Evolutionary conservation across 2,113 vertebrate species (phyloP).

Genomic region (Lagopus leucura): DNA sequence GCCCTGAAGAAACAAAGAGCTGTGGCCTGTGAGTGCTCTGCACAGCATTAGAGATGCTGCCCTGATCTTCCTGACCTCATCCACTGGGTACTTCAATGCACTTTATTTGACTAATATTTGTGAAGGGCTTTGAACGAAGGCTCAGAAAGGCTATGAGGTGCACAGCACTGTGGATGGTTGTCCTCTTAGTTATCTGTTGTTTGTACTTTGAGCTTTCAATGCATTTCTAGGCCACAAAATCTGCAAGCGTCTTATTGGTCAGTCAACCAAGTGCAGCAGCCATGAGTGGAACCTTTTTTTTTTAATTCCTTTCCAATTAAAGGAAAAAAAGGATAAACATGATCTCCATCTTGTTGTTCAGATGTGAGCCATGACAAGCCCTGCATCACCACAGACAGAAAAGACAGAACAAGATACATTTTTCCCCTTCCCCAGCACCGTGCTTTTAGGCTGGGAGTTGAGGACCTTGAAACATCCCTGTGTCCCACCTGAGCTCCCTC

Average conservation of each 20-base stretch:
- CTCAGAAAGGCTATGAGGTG: rapidly evolving
- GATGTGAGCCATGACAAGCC: not conserved
- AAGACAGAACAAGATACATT: not conserved
- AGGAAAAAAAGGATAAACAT: not conserved
- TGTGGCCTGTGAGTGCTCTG: not conserved
- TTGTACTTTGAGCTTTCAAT: not conserved
- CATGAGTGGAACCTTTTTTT: not conserved
- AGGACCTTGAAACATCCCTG: not conserved
- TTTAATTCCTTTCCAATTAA: not conserved
- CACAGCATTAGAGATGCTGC: not conserved
- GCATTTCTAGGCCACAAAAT: not conserved
- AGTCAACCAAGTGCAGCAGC: not conserved
- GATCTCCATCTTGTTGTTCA: rapidly evolving
- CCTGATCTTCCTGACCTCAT: not conserved
- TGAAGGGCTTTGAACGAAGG: not conserved
- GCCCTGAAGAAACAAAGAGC: not conserved
- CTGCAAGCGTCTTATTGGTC: not conserved
- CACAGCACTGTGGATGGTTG: not conserved
- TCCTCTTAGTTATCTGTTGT: not conserved
- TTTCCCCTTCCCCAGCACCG: not conserved
- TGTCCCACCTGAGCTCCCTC: not conserved
- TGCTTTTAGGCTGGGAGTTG: not conserved
- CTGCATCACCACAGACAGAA: rapidly evolving
- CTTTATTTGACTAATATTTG: not conserved
- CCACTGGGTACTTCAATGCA: not conserved